These are phyloP conservation scores for Notothenia coriiceps DNA, from an alignment of 2,113 vertebrate genomes.

Conservation along the genomic window DNA sequence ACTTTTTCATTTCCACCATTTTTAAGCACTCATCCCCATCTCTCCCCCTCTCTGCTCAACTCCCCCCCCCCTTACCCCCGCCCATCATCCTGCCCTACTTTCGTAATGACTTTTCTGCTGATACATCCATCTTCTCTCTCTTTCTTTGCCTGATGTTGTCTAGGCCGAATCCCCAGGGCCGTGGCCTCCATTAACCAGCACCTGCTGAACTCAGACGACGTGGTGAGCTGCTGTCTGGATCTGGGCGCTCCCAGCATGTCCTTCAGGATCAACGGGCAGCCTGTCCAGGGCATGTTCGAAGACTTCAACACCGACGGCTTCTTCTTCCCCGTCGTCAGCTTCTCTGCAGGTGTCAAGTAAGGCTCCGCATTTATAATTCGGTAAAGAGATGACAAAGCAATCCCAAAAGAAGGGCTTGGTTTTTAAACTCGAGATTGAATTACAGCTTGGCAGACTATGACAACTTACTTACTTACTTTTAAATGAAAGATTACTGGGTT, in stretches of 20 bases:
- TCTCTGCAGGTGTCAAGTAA: constrained; percentile 98
- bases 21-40: constrained; percentile 38
- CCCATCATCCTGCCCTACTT: constrained; percentile 60
- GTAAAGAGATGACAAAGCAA: background rate
- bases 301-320: constrained; percentile 95
- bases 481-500: constrained; percentile 1
- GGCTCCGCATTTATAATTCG: constrained; percentile 26
- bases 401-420: background rate
- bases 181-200: constrained; percentile 97
- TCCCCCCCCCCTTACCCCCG: constrained; percentile 3
- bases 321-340: constrained; percentile 97
- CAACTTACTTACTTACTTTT: background rate
- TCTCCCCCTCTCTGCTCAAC: constrained; percentile 25
- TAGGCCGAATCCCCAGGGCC: constrained; percentile 92
- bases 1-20: constrained; percentile 23
- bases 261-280: constrained; percentile 97
- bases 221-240: constrained; percentile 97
- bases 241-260: constrained; percentile 96
- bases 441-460: background rate
- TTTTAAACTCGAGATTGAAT: constrained; percentile 19
- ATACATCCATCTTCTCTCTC: constrained; percentile 49
- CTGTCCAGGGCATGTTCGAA: constrained; percentile 99
- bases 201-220: constrained; percentile 93
- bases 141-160: constrained; percentile 36
- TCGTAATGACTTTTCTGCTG: constrained; percentile 60